phyloP scores from a whole-genome alignment of 2,113 vertebrate species.

The Pionites leucogaster region DNA sequence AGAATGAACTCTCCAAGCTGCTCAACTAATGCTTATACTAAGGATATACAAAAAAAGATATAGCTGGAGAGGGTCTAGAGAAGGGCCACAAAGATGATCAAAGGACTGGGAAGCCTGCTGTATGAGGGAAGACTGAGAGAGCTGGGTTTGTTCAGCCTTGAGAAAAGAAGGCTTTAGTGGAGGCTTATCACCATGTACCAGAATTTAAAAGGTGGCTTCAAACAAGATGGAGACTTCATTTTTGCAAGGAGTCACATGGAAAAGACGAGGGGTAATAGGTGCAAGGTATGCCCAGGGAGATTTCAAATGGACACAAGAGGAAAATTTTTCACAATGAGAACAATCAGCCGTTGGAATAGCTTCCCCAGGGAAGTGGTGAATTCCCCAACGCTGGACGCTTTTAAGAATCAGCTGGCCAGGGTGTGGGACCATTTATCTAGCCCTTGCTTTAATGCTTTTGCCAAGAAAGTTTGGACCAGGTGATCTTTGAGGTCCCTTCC shows the following conservation, averaged over 20 bases:
- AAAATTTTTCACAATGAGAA: background rate
- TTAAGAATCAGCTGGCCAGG: background rate
- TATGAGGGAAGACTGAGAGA: background rate
- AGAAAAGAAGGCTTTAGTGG: background rate
- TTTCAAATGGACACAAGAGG: background rate
- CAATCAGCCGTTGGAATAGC: background rate
- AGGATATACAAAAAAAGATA: background rate
- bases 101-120: background rate
- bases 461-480: background rate
- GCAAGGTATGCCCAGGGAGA: background rate
- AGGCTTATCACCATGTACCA: background rate
- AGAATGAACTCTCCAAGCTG: background rate
- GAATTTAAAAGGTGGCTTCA: background rate
- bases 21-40: background rate
- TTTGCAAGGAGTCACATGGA: background rate
- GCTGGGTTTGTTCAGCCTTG: background rate
- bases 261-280: background rate
- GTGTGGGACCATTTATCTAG: background rate
- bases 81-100: background rate
- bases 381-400: background rate
- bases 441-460: accelerated
- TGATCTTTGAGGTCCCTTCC: background rate
- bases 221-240: background rate
- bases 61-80: background rate
- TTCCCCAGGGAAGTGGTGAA: background rate